phyloP scores from a whole-genome alignment of 2,113 vertebrate species.

The Triplophysa dalaica region DNA sequence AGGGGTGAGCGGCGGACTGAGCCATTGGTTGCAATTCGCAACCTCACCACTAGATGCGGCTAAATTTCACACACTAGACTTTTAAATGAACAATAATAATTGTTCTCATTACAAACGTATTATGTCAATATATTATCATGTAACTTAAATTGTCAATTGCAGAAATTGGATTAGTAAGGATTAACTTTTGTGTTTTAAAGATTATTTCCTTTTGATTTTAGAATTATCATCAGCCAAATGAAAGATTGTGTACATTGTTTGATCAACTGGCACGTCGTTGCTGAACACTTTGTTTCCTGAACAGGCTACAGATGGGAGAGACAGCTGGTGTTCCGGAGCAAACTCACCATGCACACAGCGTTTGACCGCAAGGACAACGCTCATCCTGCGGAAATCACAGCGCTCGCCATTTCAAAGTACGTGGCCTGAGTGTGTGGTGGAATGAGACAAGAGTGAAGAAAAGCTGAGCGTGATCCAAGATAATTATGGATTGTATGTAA shows the following conservation, averaged over 20 bases:
- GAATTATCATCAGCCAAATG: no score
- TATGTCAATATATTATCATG: no score
- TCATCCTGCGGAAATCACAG: conserved; percentile 92
- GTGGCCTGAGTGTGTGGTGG: conserved; percentile 23
- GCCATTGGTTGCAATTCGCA: no score
- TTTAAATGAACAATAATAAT: no score
- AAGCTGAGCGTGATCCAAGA: not conserved
- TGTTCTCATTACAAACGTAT: no score
- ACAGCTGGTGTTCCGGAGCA: conserved; percentile 96
- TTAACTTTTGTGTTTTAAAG: no score
- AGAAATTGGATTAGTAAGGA: no score
- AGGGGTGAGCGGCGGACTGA: no score
- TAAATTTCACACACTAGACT: no score
- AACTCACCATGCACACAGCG: conserved; percentile 98
- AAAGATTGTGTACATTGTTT: not conserved
- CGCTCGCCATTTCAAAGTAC: conserved; percentile 93
- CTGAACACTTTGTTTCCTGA: conserved; percentile 7
- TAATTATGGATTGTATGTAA: not conserved
- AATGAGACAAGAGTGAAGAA: not conserved
- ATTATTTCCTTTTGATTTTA: not conserved
- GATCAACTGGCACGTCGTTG: conserved; percentile 28
- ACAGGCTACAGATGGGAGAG: conserved; percentile 96
- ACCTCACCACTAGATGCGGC: no score
- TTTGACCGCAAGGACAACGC: conserved; percentile 98
- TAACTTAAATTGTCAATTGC: no score